These are phyloP conservation scores for Thymelicus acteon DNA, from an alignment of 2,888 invertebrate species.

Conservation along the genomic window DNA sequence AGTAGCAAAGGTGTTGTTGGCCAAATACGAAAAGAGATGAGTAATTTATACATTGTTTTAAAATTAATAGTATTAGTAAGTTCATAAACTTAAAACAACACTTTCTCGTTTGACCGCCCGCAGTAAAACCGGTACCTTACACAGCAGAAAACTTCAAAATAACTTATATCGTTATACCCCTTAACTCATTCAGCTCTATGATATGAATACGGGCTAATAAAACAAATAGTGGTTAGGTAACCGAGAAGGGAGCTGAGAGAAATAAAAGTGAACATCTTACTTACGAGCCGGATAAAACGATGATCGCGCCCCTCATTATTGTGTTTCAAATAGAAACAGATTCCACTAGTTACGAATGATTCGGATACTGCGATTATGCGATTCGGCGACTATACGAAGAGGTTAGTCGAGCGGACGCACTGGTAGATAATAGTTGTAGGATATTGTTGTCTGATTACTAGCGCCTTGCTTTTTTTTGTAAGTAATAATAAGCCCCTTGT, in stretches of 20 bases:
- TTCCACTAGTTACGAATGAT: conserved; percentile 23
- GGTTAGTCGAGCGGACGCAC: background rate
- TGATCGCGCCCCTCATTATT: conserved; percentile 37
- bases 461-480: no score
- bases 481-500: no score
- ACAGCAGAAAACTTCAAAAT: conserved; percentile 2
- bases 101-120: background rate
- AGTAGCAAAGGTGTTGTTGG: no score
- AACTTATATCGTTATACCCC: conserved; percentile 9
- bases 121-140: background rate
- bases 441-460: no score
- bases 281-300: conserved; percentile 33
- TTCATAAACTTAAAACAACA: no score
- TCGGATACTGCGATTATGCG: background rate
- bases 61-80: no score
- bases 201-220: conserved; percentile 36
- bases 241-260: conserved; percentile 21
- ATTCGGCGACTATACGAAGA: background rate
- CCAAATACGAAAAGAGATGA: no score
- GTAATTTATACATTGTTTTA: no score
- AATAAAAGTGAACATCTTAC: conserved; percentile 36
- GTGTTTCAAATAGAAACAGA: conserved; percentile 43
- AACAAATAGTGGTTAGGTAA: conserved; percentile 27
- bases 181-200: conserved; percentile 34
- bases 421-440: no score